Evolutionary conservation across 2,888 invertebrate species (phyloP), one percentile per base, ranked within the genome.

Genomic region (Rotaria sp.): DNA sequence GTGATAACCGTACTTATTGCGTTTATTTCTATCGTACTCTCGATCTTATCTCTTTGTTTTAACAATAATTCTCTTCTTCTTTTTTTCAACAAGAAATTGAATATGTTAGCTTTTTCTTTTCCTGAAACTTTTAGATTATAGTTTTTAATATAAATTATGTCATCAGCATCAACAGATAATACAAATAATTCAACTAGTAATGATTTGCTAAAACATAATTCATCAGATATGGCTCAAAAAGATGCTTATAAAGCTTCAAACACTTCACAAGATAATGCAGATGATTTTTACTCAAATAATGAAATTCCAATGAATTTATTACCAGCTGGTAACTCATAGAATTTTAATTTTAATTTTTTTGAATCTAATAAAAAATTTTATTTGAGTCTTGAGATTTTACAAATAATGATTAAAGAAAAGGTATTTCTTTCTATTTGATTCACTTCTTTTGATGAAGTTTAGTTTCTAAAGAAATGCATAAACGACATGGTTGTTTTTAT

Each of bases 241-340:
- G 26, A 30, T 67, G 67, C 2, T 67, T 2, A 30, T 26, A 24
- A 55, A 26, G 26, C 24, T 55, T 55, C 26, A 21, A 59, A 59
- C 30, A 59, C 0, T 30, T 4, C 13, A 24, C 24, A 38, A 75
- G 13, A 75, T 75, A 75, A 75, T 75, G 8, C 41, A 45, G 80
- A 41, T 80, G 80, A 45, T 45, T 1, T n/a, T n/a, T 45, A 45
- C 15, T 21, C 80, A 15, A 8, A 11, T 11, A 41, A 80, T 45
- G 41, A 41, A 41, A 80, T 45, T 45, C 80, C 80, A 45, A 80
- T 80, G 13, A 80, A 80, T 80, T 45, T 80, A n/a, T 45, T 80
- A 80, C 80, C 80, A 26, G 80, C 80, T 41, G 80, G 80, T 80
- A 80, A 80, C 45, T 35, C 13, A 15, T 5, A 35, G 35, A 15